Conservation (phyloP, 2,113 vertebrate species). For the Hassar affinis region DNA sequence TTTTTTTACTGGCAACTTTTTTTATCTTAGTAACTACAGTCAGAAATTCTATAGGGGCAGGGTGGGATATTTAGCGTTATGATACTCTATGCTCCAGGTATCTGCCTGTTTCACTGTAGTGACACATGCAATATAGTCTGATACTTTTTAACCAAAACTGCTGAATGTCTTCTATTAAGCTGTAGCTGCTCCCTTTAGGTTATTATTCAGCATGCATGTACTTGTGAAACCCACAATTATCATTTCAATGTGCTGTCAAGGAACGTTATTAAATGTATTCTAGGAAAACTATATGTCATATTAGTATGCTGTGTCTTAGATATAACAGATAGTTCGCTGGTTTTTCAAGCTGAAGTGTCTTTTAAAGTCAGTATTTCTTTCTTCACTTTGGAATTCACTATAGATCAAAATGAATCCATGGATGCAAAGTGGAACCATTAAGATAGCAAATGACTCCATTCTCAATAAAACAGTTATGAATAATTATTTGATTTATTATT, state of each 20-base stretch:
- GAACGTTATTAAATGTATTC: not conserved
- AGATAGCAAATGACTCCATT: not conserved
- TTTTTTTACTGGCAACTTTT: not conserved
- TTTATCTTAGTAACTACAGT: not conserved
- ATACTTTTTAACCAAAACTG: not conserved
- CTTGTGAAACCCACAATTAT: not conserved
- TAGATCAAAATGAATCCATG: not conserved
- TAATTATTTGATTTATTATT: not conserved
- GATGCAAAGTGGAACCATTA: not conserved
- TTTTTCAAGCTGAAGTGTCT: not conserved
- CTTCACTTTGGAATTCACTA: not conserved
- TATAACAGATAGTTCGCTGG: not conserved
- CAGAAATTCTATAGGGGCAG: not conserved
- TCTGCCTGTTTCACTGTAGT: not conserved
- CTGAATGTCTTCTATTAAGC: not conserved
- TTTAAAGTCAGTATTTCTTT: not conserved
- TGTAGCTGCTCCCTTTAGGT: not conserved
- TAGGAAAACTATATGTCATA: not conserved
- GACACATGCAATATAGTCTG: not conserved
- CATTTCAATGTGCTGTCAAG: conserved; percentile 10
- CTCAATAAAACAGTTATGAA: not conserved
- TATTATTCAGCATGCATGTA: not conserved
- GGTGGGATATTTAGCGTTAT: not conserved
- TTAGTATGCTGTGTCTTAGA: not conserved
- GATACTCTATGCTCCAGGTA: too few relatives aligned